These are phyloP conservation scores for Cheilosia scutellata DNA, from an alignment of 2,888 invertebrate genomes.

Conservation along the genomic window DNA sequence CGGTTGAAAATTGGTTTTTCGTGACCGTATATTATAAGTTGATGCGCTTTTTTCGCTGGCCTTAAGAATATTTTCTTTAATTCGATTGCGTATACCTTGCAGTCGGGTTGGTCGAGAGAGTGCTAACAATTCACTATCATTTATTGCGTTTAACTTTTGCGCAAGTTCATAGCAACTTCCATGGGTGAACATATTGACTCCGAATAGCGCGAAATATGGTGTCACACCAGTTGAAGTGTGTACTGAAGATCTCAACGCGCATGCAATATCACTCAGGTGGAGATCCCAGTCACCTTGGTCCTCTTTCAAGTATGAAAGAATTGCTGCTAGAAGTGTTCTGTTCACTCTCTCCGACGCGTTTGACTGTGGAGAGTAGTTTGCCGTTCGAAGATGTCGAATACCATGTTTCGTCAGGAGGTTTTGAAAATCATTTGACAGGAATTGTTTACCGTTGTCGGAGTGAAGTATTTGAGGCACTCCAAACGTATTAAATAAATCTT, in stretches of 20 bases:
- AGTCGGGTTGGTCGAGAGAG: background rate
- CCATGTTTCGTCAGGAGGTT: too few relatives aligned
- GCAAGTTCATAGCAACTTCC: background rate
- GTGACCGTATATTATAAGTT: background rate
- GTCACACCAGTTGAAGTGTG: too few relatives aligned
- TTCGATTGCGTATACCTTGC: background rate
- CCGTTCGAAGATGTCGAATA: background rate
- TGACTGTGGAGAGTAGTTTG: background rate
- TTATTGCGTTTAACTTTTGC: background rate
- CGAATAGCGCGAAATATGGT: background rate
- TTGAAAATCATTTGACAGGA: background rate
- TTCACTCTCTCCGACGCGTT: background rate
- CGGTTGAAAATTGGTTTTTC: background rate
- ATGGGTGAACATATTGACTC: background rate
- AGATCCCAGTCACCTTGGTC: background rate
- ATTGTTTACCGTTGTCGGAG: background rate
- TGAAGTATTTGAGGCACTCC: too few relatives aligned
- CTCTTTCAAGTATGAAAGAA: background rate
- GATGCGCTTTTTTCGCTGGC: background rate
- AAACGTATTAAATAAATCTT: too few relatives aligned
- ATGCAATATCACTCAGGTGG: background rate
- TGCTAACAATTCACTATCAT: too few relatives aligned
- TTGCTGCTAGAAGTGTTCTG: background rate
- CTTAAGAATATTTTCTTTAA: background rate
- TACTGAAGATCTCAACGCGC: background rate